Percentiles rank a stretch among this genome's conserved stretches.
Conservation (phyloP, 2,888 invertebrate species). For the Lagria hirta region DNA sequence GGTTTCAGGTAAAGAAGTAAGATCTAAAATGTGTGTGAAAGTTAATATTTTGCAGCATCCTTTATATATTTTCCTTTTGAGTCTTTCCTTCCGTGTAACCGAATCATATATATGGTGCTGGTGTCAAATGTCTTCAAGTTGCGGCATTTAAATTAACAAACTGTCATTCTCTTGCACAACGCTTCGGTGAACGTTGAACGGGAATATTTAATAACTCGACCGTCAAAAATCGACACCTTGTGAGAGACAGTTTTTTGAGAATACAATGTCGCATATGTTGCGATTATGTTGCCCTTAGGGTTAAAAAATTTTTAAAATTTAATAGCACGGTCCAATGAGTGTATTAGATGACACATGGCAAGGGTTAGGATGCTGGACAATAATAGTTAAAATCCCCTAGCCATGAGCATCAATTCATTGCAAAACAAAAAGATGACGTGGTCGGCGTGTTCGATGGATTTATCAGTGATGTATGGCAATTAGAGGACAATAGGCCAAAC, state of each 20-base stretch:
- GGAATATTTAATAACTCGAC: constrained; percentile 42
- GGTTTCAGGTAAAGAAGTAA: too few relatives aligned
- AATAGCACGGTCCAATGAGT: constrained; percentile 38
- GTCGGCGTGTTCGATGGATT: too few relatives aligned
- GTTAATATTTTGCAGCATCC: constrained; percentile 18
- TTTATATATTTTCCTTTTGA: constrained; percentile 7
- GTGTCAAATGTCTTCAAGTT: constrained; percentile 37
- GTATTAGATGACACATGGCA: constrained; percentile 43
- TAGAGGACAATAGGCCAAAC: too few relatives aligned
- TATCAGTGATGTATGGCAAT: too few relatives aligned
- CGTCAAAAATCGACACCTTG: constrained; percentile 21
- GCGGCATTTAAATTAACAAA: constrained; percentile 37
- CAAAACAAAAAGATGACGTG: constrained; percentile 10
- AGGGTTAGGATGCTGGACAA: constrained; percentile 40
- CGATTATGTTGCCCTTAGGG: constrained; percentile 24
- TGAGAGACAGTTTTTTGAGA: too few relatives aligned
- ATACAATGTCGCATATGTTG: constrained; percentile 20
- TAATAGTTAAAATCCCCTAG: constrained; percentile 17
- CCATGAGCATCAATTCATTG: constrained; percentile 12
- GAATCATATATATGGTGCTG: constrained; percentile 27
- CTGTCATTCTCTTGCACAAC: constrained; percentile 42
- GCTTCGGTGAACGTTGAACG: constrained; percentile 34
- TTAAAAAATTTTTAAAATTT: constrained; percentile 45
- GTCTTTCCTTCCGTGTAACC: constrained; percentile 21
- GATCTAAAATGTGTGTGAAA: too few relatives aligned